phyloP scores from a whole-genome alignment of 1,140 invertebrate species.

The Plodia interpunctella region DNA sequence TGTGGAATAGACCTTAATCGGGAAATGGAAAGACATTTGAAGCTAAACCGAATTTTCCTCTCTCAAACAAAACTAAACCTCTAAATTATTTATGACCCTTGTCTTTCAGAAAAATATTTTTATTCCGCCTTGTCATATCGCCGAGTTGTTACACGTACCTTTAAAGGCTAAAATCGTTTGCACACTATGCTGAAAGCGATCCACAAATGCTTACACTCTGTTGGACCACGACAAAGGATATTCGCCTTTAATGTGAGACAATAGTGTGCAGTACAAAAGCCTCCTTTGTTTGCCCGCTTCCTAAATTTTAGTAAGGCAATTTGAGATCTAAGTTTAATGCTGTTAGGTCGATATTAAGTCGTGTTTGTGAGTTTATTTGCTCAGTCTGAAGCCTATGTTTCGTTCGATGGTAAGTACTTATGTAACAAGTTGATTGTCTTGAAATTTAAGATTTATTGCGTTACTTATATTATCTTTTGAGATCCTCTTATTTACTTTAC shows the following conservation, averaged over 20 bases:
- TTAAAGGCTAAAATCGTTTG: conserved; percentile 17
- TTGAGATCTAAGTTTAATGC: background rate
- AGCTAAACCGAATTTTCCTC: conserved; percentile 20
- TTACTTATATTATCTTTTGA: background rate
- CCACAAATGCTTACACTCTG: background rate
- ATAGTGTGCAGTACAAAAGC: conserved; percentile 19
- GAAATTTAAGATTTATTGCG: background rate
- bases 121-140: conserved; percentile 18
- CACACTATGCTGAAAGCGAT: background rate
- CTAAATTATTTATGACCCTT: conserved; percentile 24
- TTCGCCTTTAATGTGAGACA: conserved; percentile 15
- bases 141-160: background rate
- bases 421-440: background rate
- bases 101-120: conserved; percentile 31
- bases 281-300: conserved; percentile 12
- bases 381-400: background rate
- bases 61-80: conserved; percentile 23
- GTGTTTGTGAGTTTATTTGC: background rate
- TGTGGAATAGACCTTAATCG: too few species aligned
- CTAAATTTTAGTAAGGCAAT: background rate
- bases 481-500: too few species aligned
- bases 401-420: background rate
- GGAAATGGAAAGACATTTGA: background rate
- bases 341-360: background rate
- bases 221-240: conserved; percentile 4